These are phyloP conservation scores for Drosophila siamana DNA, from an alignment of 2,888 invertebrate species.

Conservation along the genomic window DNA sequence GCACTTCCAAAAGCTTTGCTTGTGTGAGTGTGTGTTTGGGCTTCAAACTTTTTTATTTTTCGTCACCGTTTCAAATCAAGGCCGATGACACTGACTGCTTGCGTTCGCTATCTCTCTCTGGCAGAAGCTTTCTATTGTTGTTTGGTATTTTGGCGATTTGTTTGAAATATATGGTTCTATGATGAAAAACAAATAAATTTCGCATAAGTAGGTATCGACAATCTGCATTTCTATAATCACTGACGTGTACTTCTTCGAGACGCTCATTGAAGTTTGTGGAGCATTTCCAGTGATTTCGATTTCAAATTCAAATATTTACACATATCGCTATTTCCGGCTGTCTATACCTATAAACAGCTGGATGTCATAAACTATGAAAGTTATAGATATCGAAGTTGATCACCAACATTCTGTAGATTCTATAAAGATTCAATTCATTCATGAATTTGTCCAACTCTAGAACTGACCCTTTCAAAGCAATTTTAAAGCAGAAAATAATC, in stretches of 20 bases:
- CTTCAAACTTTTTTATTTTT: conserved; percentile 36
- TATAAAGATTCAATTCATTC: not conserved
- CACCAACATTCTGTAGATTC: not conserved
- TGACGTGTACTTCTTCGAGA: conserved; percentile 50
- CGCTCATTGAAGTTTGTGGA: not conserved
- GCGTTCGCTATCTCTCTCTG: not conserved
- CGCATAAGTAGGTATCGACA: conserved; percentile 4
- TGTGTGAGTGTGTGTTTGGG: conserved; percentile 12
- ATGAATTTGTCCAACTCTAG: too few species aligned
- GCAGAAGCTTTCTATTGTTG: conserved; percentile 6
- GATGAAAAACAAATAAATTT: conserved; percentile 23
- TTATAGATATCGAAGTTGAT: not conserved
- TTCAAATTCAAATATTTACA: not conserved
- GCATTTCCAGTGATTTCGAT: conserved; percentile 4
- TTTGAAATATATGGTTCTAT: conserved; percentile 19
- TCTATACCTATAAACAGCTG: not conserved
- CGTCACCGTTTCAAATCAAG: conserved; percentile 38
- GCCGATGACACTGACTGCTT: conserved; percentile 44
- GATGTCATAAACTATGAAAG: not conserved
- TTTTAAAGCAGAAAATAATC: not conserved
- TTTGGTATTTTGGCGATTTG: conserved; percentile 8
- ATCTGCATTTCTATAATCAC: conserved; percentile 23
- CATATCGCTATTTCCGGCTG: not conserved
- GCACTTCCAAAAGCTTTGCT: conserved; percentile 31
- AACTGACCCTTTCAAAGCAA: too few species aligned